A percentile compares a stretch with the other conserved stretches of the same genome.
Conservation (phyloP, 2,888 invertebrate species). For the Lamellibrachia columna region DNA sequence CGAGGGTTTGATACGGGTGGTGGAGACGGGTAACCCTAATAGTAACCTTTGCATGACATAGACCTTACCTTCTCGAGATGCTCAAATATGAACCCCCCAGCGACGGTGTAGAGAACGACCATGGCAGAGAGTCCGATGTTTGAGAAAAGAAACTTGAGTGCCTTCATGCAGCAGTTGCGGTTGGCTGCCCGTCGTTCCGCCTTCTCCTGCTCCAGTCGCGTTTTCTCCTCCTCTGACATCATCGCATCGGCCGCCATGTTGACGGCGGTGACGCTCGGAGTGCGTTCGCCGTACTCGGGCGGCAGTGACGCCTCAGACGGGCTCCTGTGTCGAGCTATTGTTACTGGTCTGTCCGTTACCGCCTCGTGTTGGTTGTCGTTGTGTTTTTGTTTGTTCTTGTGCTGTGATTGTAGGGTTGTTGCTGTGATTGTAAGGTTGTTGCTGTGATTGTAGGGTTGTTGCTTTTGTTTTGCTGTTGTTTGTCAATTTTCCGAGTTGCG, state of each 20-base stretch:
- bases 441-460: background rate
- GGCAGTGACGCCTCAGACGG: background rate
- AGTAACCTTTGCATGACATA: no score
- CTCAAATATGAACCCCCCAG: constrained; percentile 65
- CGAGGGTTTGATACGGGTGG: no score
- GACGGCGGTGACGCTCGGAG: background rate
- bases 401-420: background rate
- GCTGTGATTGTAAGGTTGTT: background rate
- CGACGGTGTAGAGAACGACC: constrained; percentile 62
- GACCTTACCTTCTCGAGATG: constrained; percentile 53
- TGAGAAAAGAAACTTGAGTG: constrained; percentile 63
- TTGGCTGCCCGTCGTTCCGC: background rate
- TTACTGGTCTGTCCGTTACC: background rate
- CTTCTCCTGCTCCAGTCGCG: background rate
- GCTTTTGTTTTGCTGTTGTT: background rate
- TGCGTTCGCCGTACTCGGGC: background rate
- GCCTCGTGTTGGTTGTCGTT: background rate
- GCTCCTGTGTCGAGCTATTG: background rate
- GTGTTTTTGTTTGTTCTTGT: background rate
- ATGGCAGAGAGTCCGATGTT: constrained; percentile 63
- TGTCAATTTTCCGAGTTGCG: background rate
- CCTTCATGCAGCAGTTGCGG: constrained; percentile 31
- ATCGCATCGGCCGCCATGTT: background rate
- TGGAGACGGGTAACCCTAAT: no score
- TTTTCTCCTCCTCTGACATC: background rate